Percentiles rank a stretch among this genome's conserved stretches.
Evolutionary conservation across 2,113 vertebrate genomes (phyloP).

Genomic region (Myxocyprinus asiaticus): DNA sequence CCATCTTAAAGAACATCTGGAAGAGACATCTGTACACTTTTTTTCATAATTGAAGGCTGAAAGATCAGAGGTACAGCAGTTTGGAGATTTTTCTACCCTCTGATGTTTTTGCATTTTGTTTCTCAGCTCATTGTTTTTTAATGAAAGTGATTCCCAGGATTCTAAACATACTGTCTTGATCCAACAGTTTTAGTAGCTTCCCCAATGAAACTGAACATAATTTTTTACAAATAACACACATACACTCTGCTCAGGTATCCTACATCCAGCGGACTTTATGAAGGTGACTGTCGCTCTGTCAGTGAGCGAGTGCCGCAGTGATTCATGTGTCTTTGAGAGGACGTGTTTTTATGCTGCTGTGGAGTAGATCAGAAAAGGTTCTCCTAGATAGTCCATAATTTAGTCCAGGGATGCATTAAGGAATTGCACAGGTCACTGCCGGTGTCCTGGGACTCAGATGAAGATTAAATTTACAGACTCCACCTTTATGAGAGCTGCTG

Average conservation of each 20-base stretch:
- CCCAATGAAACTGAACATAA: no score
- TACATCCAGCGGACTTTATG: conserved; percentile 11
- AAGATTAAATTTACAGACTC: not conserved
- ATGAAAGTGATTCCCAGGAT: no score
- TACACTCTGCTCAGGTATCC: conserved; percentile 17
- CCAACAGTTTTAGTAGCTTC: no score
- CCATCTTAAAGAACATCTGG: no score
- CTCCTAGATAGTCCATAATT: conserved; percentile 21
- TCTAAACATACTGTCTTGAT: no score
- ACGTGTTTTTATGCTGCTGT: conserved; percentile 14
- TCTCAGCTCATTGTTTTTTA: no score
- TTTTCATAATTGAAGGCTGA: no score
- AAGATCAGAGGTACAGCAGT: no score
- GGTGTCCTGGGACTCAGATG: conserved; percentile 23
- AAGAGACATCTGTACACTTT: no score
- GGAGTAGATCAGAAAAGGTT: conserved; percentile 24
- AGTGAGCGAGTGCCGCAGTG: not conserved
- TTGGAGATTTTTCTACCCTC: no score
- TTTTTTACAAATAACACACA: not conserved
- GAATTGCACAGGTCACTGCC: conserved; percentile 54
- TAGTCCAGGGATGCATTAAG: conserved; percentile 51
- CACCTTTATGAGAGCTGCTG: not conserved
- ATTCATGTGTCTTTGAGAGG: not conserved
- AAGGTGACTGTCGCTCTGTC: conserved; percentile 49
- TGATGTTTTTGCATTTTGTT: no score